Evolutionary conservation across 2,888 invertebrate species (phyloP), one percentile per base, ranked within the genome.

Genomic region (Sylvicola cinctus): DNA sequence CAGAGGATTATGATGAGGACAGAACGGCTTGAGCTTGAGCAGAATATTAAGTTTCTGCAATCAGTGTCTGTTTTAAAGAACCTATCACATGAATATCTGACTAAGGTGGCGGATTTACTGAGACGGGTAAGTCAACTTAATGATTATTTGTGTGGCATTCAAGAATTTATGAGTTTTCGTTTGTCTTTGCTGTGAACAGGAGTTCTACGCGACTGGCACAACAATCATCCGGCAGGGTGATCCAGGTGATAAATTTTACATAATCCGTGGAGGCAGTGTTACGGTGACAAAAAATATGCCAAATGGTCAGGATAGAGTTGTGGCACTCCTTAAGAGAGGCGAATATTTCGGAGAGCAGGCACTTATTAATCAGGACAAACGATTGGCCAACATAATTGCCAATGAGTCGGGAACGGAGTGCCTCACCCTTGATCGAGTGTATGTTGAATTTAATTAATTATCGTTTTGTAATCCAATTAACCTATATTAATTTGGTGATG

Each of bases 341-440:
- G 73, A 84, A 39, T 90, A 78, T 54, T 90, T 90, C 52, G 90
- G 90, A 0, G 88, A 90, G 49, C 74, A 81, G 48, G 90, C 90
- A 0, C 61, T 90, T 23, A 58, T 84, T 33, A 75, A 79, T 50
- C 83, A 87, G 43, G 87, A 87, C 49, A 71, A 75, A 26, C 63
- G 93, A 23, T 79, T 90, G 33, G 93, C 93, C 6, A 88, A 84
- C 41, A 84, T 90, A 14, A 83, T 81, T 31, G 91, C 91, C 0
- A 68, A 83, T 48, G 68, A 74, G 34, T 70, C 88, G 15, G 71
- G 87, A 39, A 71, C 87, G 34, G 71, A 91, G 60, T 91, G 91
- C 46, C 66, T 91, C 14, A 84, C 84, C 0, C 60, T 93, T 14
- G 84, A 87, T 44, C 65, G 84, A 60, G 72, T 72, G 83, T 84